These are phyloP conservation scores for Atractosteus spatula DNA, from an alignment of 2,113 vertebrate genomes.

Conservation along the genomic window DNA sequence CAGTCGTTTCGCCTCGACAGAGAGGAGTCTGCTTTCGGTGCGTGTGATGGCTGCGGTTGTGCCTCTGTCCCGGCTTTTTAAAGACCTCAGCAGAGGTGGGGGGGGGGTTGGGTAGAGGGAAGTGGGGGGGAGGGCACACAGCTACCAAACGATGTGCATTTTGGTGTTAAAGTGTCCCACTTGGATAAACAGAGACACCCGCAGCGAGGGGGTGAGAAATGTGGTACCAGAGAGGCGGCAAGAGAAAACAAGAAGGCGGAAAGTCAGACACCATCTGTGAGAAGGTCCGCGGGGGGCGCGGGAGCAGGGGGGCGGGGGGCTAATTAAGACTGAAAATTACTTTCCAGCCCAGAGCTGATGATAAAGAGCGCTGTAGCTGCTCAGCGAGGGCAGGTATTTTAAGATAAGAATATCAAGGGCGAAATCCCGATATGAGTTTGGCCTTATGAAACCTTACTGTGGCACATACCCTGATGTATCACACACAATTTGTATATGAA, in stretches of 20 bases:
- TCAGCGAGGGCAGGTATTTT: neutral
- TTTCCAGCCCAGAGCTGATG: slow-evolving; percentile 17
- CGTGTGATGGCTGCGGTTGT: slow-evolving; percentile 1
- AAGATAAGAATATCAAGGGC: neutral
- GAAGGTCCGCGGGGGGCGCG: slow-evolving; percentile 51
- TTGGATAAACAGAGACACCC: slow-evolving; percentile 69
- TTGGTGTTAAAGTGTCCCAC: slow-evolving; percentile 68
- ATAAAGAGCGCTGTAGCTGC: neutral
- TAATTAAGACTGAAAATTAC: slow-evolving; percentile 51
- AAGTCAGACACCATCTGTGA: slow-evolving; percentile 77
- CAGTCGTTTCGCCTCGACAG: neutral
- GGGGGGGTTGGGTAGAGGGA: slow-evolving; percentile 12
- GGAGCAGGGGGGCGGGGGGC: slow-evolving; percentile 30
- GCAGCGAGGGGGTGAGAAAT: slow-evolving; percentile 46
- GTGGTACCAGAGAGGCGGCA: slow-evolving; percentile 54
- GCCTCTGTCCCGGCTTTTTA: slow-evolving; percentile 27
- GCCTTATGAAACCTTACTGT: too few species aligned
- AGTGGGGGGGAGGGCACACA: slow-evolving; percentile 7
- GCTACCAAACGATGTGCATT: slow-evolving; percentile 34
- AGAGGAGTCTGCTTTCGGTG: neutral
- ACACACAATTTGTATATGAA: too few species aligned
- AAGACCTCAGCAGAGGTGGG: slow-evolving; percentile 16
- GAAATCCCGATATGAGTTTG: too few species aligned
- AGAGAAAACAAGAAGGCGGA: slow-evolving; percentile 73
- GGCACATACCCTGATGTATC: too few species aligned